These are phyloP conservation scores for Leptinotarsa texana DNA, from an alignment of 1,140 invertebrate species.

Conservation along the genomic window DNA sequence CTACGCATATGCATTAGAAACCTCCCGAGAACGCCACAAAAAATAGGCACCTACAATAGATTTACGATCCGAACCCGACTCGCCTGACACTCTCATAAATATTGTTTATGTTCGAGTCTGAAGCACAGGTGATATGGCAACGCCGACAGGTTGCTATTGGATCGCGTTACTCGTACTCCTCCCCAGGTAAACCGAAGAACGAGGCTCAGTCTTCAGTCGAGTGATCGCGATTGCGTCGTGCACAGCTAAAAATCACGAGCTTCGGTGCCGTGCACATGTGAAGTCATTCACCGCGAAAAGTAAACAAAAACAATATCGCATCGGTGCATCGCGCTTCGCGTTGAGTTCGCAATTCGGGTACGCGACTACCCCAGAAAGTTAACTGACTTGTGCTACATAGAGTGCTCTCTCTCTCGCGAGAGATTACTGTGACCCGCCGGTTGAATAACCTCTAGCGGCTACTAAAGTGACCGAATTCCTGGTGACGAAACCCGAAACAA, in stretches of 20 bases:
- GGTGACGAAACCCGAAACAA: slow-evolving; percentile 1
- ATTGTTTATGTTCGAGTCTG: slow-evolving; percentile 51
- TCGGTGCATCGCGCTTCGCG: not conserved
- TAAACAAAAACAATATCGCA: not conserved
- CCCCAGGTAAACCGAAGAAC: slow-evolving; percentile 22
- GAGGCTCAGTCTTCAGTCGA: slow-evolving; percentile 42
- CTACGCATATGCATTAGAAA: slow-evolving; percentile 25
- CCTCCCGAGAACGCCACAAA: slow-evolving; percentile 28
- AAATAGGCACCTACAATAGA: slow-evolving; percentile 49
- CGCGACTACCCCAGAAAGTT: not conserved
- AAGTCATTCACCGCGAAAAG: slow-evolving; percentile 26
- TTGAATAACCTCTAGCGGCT: not conserved
- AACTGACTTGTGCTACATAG: slow-evolving; percentile 7
- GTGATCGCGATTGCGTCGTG: slow-evolving; percentile 35
- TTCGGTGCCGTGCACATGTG: slow-evolving; percentile 23
- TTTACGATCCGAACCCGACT: slow-evolving; percentile 51
- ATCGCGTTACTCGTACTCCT: slow-evolving; percentile 44
- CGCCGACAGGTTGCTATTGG: slow-evolving; percentile 49
- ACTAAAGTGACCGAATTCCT: not conserved
- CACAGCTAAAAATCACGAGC: not conserved
- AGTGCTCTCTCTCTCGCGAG: not conserved
- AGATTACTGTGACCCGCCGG: not conserved
- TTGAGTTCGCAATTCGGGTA: not conserved
- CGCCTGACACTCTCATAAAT: slow-evolving; percentile 53
- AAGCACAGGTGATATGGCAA: slow-evolving; percentile 46